A percentile compares a stretch with the other conserved stretches of the same genome.
These are phyloP conservation scores for Microctonus hyperodae DNA, from an alignment of 2,888 invertebrate species.

Conservation along the genomic window DNA sequence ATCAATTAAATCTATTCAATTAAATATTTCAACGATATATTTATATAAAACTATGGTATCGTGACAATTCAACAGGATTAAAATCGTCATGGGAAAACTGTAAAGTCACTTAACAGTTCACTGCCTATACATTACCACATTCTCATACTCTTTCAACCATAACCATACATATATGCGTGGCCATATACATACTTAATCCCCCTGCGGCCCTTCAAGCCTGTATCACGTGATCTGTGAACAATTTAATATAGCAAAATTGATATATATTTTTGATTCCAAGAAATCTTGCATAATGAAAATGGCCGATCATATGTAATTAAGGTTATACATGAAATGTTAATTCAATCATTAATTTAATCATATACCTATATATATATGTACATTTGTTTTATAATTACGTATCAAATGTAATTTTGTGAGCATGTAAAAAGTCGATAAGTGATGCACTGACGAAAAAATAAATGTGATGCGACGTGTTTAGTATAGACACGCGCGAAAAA, in stretches of 20 bases:
- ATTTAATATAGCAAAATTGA: conserved; percentile 37
- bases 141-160: conserved; percentile 32
- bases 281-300: background rate
- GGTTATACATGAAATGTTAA: conserved; percentile 10
- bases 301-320: background rate
- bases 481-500: no score
- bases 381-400: no score
- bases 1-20: background rate
- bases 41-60: background rate
- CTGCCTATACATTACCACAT: no score
- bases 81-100: conserved; percentile 62
- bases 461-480: no score
- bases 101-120: conserved; percentile 56
- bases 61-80: conserved; percentile 21
- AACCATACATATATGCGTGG: conserved; percentile 39
- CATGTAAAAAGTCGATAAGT: conserved; percentile 2
- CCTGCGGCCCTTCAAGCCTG: conserved; percentile 41
- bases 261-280: background rate
- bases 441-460: background rate
- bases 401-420: no score
- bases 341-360: conserved; percentile 24
- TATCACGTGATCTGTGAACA: conserved; percentile 56
- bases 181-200: conserved; percentile 42
- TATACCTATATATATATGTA: no score
- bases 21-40: background rate